phyloP scores from a whole-genome alignment of 2,797 vertebrate genomes.

The Premnoplex brunnescens region DNA sequence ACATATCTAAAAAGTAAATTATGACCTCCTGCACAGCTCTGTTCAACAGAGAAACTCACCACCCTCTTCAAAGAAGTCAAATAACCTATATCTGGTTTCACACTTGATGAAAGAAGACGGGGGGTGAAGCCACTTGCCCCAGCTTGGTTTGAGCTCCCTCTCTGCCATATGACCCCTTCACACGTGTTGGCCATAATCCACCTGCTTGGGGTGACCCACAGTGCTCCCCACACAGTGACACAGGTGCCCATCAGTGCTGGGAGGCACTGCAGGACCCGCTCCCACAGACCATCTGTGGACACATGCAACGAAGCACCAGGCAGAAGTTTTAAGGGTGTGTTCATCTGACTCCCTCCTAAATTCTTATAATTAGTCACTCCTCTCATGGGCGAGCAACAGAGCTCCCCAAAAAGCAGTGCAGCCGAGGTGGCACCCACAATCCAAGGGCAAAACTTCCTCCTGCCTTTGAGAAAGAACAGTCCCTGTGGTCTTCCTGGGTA shows the following conservation, averaged over 20 bases:
- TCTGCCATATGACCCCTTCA: rapidly evolving
- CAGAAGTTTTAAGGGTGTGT: background rate
- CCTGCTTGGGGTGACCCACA: background rate
- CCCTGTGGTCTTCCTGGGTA: too few species aligned
- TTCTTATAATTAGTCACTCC: background rate
- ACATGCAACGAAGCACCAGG: rapidly evolving
- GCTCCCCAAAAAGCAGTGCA: background rate
- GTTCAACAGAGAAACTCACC: background rate
- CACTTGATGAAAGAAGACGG: background rate
- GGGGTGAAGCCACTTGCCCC: background rate
- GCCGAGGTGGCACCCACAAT: rapidly evolving
- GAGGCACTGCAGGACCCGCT: background rate
- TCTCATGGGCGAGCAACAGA: background rate
- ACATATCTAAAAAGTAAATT: background rate
- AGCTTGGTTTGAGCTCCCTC: background rate
- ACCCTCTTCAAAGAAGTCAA: background rate
- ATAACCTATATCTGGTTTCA: background rate
- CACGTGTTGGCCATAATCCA: background rate
- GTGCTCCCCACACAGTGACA: background rate
- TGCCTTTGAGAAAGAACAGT: background rate
- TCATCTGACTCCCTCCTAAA: background rate
- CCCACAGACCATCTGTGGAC: rapidly evolving
- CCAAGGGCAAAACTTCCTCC: background rate
- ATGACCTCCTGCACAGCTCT: background rate
- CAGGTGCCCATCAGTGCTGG: background rate